Percentiles rank a stretch among this genome's conserved stretches.
These are phyloP conservation scores for Scortum barcoo DNA, from an alignment of 2,113 vertebrate genomes.

Conservation along the genomic window DNA sequence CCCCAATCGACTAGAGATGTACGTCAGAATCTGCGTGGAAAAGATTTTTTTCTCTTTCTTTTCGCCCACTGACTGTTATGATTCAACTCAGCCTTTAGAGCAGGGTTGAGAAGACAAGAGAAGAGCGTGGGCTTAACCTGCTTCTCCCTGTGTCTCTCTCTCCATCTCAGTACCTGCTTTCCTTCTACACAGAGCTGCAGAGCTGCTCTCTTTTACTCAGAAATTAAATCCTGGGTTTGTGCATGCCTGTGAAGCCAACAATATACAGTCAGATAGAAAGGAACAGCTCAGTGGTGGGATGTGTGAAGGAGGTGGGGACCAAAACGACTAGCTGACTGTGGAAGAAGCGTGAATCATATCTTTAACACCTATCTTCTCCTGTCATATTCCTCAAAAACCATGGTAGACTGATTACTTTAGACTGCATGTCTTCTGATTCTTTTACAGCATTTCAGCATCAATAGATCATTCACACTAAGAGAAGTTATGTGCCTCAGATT, in stretches of 20 bases:
- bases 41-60: conserved; percentile 53
- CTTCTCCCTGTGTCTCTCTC: conserved; percentile 41
- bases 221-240: conserved; percentile 55
- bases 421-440: not conserved
- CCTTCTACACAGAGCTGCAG: conserved; percentile 27
- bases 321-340: conserved; percentile 72
- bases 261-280: conserved; percentile 64
- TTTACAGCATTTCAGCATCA: conserved; percentile 1
- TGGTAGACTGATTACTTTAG: conserved; percentile 34
- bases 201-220: conserved; percentile 39
- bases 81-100: conserved; percentile 67
- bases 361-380: conserved; percentile 56
- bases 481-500: not conserved
- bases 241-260: conserved; percentile 53
- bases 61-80: conserved; percentile 75
- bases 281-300: conserved; percentile 78
- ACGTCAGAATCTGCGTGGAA: conserved; percentile 65
- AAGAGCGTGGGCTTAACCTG: conserved; percentile 69
- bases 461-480: not conserved
- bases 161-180: conserved; percentile 28
- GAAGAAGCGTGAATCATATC: conserved; percentile 73
- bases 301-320: conserved; percentile 77
- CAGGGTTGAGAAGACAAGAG: conserved; percentile 46
- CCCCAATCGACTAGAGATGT: conserved; percentile 40
- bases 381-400: conserved; percentile 47